Conservation (phyloP, 2,888 invertebrate species). For the Baccha elongata region DNA sequence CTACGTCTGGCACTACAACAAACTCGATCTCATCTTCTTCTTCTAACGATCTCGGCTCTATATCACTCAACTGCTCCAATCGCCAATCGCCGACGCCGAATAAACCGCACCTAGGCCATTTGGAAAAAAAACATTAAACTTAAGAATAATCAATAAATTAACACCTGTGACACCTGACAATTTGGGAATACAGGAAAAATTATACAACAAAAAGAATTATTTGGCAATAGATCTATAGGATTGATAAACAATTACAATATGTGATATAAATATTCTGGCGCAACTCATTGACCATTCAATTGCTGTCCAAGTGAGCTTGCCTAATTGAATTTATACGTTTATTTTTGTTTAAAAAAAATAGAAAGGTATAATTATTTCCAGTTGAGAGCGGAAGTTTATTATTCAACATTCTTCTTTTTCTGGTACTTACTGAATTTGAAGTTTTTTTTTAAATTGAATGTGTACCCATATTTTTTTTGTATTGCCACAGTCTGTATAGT, state of each 20-base stretch:
- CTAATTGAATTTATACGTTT: constrained; percentile 32
- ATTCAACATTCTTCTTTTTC: constrained; percentile 49
- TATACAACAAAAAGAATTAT: constrained; percentile 10
- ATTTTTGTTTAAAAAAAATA: constrained; percentile 39
- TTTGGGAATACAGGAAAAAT: constrained; percentile 18
- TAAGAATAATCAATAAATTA: constrained; percentile 35
- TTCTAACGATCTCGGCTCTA: no score
- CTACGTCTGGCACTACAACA: no score
- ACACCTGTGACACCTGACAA: constrained; percentile 65
- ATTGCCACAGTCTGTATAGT: neutral
- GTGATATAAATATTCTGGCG: constrained; percentile 20
- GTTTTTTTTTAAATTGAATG: neutral
- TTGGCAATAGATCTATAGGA: neutral
- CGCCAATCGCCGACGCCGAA: no score
- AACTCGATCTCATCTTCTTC: no score
- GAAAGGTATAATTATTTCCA: constrained; percentile 35
- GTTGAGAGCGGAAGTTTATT: constrained; percentile 58
- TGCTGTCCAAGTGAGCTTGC: constrained; percentile 35
- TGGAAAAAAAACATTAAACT: no score
- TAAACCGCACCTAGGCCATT: no score
- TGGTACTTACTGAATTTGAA: constrained; percentile 25
- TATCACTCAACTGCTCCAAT: no score
- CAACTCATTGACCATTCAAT: constrained; percentile 58
- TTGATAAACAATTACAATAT: constrained; percentile 14
- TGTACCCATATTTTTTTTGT: no score